phyloP scores from a whole-genome alignment of 2,888 invertebrate species.

The Ectemnius lituratus region DNA sequence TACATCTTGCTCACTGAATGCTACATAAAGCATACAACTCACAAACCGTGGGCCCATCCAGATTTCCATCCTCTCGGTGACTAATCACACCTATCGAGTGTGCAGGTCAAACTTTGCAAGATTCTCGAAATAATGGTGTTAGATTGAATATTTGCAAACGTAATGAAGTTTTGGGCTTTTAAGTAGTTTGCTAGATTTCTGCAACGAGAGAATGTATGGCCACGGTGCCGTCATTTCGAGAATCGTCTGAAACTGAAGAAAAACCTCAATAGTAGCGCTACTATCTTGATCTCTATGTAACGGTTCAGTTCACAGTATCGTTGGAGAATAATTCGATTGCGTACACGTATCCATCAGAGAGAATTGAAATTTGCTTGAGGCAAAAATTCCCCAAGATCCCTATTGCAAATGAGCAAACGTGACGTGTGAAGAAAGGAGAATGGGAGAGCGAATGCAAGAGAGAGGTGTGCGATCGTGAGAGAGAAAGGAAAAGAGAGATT shows the following conservation, averaged over 20 bases:
- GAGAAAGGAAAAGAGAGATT: slow-evolving; percentile 19
- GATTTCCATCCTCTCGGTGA: slow-evolving; percentile 71
- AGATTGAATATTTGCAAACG: neutral
- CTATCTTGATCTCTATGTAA: slow-evolving; percentile 32
- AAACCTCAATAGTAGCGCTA: slow-evolving; percentile 16
- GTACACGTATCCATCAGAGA: slow-evolving; percentile 53
- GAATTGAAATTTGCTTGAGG: slow-evolving; percentile 62
- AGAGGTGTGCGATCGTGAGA: slow-evolving; percentile 4
- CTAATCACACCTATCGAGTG: slow-evolving; percentile 49
- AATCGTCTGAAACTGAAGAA: slow-evolving; percentile 22
- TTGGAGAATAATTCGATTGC: slow-evolving; percentile 33
- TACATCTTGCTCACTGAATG: slow-evolving; percentile 61
- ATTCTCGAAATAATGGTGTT: slow-evolving; percentile 55
- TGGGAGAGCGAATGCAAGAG: slow-evolving; percentile 8
- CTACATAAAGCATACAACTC: slow-evolving; percentile 54
- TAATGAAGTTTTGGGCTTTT: neutral
- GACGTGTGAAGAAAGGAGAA: slow-evolving; percentile 30
- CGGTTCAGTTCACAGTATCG: slow-evolving; percentile 52
- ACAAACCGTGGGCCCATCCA: slow-evolving; percentile 65
- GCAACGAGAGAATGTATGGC: too few species aligned
- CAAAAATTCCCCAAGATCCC: slow-evolving; percentile 49
- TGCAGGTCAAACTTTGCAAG: slow-evolving; percentile 37
- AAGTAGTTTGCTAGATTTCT: neutral
- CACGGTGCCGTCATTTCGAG: slow-evolving; percentile 33
- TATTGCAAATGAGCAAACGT: slow-evolving; percentile 46